Conservation (phyloP, 2,113 vertebrate species). For the Ochotona princeps region DNA sequence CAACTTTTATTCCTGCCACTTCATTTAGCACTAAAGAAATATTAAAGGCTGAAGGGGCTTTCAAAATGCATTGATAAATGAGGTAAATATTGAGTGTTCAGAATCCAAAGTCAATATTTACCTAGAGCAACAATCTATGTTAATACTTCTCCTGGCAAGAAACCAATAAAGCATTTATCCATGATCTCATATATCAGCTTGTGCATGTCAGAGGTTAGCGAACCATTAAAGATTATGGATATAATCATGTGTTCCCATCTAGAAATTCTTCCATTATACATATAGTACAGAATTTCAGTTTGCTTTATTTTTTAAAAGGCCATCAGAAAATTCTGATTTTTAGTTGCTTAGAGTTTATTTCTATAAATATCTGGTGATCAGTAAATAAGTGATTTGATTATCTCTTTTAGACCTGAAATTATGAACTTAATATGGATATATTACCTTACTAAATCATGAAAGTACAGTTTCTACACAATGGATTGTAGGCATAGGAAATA, state of each 20-base stretch:
- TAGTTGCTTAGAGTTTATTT: background rate
- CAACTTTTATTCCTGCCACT: slow-evolving; percentile 32
- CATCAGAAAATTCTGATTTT: background rate
- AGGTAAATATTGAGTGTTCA: slow-evolving; percentile 54
- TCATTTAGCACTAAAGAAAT: slow-evolving; percentile 64
- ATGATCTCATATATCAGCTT: slow-evolving; percentile 28
- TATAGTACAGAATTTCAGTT: background rate
- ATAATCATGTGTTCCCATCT: background rate
- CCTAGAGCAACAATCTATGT: slow-evolving; percentile 61
- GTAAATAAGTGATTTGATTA: background rate
- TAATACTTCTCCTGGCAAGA: slow-evolving; percentile 54
- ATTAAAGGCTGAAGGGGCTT: slow-evolving; percentile 39
- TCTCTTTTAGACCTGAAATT: background rate
- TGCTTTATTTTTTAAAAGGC: background rate
- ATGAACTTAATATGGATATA: slow-evolving; percentile 7
- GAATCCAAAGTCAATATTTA: slow-evolving; percentile 73
- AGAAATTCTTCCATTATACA: background rate
- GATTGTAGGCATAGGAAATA: background rate
- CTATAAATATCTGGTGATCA: slow-evolving; percentile 30
- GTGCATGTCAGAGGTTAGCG: background rate
- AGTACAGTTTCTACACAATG: background rate
- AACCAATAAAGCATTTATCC: slow-evolving; percentile 23
- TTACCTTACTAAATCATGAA: background rate
- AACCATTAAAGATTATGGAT: slow-evolving; percentile 37
- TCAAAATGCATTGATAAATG: slow-evolving; percentile 67